Evolutionary conservation across 1,140 invertebrate species (phyloP).

Genomic region (Goniozus legneri): DNA sequence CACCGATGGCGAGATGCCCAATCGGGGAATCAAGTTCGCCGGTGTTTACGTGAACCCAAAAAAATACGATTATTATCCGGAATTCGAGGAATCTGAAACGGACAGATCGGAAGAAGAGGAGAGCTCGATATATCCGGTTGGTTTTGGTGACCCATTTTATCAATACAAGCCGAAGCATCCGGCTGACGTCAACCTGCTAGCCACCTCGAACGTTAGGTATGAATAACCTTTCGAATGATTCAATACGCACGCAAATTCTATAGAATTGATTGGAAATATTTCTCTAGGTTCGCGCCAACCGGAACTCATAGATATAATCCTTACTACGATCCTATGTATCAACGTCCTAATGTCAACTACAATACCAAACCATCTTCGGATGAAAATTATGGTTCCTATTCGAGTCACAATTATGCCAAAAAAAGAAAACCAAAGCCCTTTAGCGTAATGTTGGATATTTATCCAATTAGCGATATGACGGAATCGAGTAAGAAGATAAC

Average conservation of each 20-base stretch:
- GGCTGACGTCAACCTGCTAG: conserved; percentile 55
- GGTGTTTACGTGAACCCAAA: conserved; percentile 46
- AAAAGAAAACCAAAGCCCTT: conserved; percentile 47
- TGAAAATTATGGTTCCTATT: conserved; percentile 25
- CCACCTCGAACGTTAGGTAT: conserved; percentile 48
- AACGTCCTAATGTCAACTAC: conserved; percentile 25
- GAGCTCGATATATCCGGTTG: conserved; percentile 12
- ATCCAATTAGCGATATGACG: conserved; percentile 45
- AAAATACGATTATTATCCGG: conserved; percentile 34
- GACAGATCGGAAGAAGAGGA: conserved; percentile 31
- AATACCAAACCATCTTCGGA: conserved; percentile 13
- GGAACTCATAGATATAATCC: conserved; percentile 39
- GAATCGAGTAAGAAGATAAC: conserved; percentile 38
- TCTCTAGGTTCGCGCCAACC: conserved; percentile 39
- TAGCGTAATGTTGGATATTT: conserved; percentile 53
- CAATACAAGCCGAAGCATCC: conserved; percentile 56
- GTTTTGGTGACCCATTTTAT: conserved; percentile 48
- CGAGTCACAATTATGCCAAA: conserved; percentile 21
- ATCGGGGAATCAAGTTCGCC: conserved; percentile 45
- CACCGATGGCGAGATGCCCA: conserved; percentile 29
- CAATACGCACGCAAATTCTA: neutral
- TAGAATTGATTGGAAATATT: conserved; percentile 3
- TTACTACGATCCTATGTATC: conserved; percentile 32
- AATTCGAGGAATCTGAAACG: conserved; percentile 25
- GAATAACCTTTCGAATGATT: conserved; percentile 7